Percentiles rank a stretch among this genome's conserved stretches.
Conservation (phyloP, 2,888 invertebrate species). For the Eilema griseolum region DNA sequence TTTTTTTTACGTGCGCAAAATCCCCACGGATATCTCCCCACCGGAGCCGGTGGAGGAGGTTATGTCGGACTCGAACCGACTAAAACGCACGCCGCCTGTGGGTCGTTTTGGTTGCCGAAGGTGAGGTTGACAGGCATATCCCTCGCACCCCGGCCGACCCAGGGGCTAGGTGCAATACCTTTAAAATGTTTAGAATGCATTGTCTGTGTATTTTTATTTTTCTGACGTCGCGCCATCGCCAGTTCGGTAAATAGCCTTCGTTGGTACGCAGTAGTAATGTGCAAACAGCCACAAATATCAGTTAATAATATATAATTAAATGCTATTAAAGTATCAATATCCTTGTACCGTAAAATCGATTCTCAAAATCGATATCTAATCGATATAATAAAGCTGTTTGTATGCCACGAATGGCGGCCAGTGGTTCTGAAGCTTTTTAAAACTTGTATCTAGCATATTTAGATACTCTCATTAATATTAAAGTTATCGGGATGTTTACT, state of each 20-base stretch:
- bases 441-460: too few relatives aligned
- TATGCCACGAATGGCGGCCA: slow-evolving; percentile 33
- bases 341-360: slow-evolving; percentile 58
- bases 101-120: too few relatives aligned
- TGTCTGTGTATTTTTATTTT: background rate
- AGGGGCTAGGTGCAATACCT: too few relatives aligned
- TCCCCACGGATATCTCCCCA: too few relatives aligned
- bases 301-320: slow-evolving; percentile 52
- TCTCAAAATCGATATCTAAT: slow-evolving; percentile 59
- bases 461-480: too few relatives aligned
- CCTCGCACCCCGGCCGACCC: too few relatives aligned
- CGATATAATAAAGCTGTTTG: slow-evolving; percentile 46
- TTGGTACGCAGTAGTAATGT: slow-evolving; percentile 15
- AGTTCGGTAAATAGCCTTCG: slow-evolving; percentile 2
- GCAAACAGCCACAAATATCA: slow-evolving; percentile 20
- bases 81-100: too few relatives aligned
- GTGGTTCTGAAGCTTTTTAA: slow-evolving; percentile 42
- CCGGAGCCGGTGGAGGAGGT: too few relatives aligned
- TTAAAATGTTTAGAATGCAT: background rate
- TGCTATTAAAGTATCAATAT: slow-evolving; percentile 57
- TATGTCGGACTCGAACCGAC: too few relatives aligned
- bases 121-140: too few relatives aligned
- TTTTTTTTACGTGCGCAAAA: too few relatives aligned
- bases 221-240: background rate
- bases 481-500: too few relatives aligned